Evolutionary conservation across 2,797 vertebrate genomes (phyloP).

Genomic region (Falco columbarius): DNA sequence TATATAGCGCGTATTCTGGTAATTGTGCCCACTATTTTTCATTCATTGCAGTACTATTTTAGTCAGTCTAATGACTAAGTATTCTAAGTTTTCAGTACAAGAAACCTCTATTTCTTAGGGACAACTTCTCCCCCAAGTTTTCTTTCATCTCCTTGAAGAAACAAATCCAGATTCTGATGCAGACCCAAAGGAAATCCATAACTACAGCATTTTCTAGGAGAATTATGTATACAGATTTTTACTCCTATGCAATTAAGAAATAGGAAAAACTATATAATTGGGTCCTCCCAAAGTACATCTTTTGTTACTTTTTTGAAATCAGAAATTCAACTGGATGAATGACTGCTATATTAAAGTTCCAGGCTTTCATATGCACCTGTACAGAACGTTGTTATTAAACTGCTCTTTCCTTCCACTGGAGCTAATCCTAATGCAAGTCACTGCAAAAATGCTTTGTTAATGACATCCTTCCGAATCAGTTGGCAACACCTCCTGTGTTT

Average conservation of each 20-base stretch:
- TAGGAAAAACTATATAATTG: neutral
- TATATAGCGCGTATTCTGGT: neutral
- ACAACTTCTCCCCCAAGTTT: neutral
- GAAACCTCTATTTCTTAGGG: neutral
- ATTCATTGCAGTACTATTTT: neutral
- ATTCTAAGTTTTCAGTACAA: neutral
- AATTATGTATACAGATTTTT: neutral
- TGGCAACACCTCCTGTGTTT: neutral
- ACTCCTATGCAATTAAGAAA: neutral
- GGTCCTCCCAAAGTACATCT: neutral
- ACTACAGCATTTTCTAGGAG: neutral
- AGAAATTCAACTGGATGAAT: neutral
- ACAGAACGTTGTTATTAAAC: neutral
- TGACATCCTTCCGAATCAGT: neutral
- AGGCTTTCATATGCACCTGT: neutral
- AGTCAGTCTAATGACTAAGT: neutral
- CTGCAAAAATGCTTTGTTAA: neutral
- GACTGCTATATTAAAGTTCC: neutral
- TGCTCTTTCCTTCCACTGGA: neutral
- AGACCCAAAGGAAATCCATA: neutral
- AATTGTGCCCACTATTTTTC: neutral
- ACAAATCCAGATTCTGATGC: neutral
- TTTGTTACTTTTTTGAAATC: neutral
- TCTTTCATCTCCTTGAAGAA: neutral
- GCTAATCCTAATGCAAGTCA: neutral